Conservation (phyloP, 2,888 invertebrate species). For the Zaprionus lineosus region DNA sequence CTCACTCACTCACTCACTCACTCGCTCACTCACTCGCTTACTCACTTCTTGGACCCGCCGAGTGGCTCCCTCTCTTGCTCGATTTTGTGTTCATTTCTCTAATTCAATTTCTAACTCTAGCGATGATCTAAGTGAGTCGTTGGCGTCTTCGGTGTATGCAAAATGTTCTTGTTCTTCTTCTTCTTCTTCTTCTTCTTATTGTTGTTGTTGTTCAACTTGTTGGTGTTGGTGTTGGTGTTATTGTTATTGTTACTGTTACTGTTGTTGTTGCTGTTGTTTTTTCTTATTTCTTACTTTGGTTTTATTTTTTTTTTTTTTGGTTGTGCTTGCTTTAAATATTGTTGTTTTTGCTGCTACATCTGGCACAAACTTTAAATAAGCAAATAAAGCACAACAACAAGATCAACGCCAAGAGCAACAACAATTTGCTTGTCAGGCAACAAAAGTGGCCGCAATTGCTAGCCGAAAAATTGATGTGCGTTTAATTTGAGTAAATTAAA, state of each 20-base stretch:
- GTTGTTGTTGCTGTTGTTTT: conserved; percentile 8
- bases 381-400: conserved; percentile 24
- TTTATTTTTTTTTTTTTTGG: too few species aligned
- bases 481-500: conserved; percentile 70
- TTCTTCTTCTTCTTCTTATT: conserved; percentile 8
- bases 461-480: conserved; percentile 64
- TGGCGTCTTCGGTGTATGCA: conserved; percentile 29
- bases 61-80: background rate
- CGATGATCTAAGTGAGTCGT: conserved; percentile 80
- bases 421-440: conserved; percentile 4
- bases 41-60: background rate
- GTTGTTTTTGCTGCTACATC: conserved; percentile 51
- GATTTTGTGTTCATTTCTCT: conserved; percentile 61
- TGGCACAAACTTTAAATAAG: conserved; percentile 59
- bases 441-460: conserved; percentile 47
- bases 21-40: background rate
- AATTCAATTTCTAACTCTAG: conserved; percentile 79
- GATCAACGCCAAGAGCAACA: conserved; percentile 13
- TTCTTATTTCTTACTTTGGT: too few species aligned
- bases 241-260: conserved; percentile 10
- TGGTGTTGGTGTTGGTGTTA: too few species aligned
- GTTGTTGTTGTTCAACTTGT: conserved; percentile 9
- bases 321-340: conserved; percentile 5
- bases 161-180: conserved; percentile 13
- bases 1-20: background rate